Percentiles rank a stretch among this genome's conserved stretches.
Evolutionary conservation across 2,797 vertebrate genomes (phyloP).

Genomic region (Cryptoblepharus egeriae): DNA sequence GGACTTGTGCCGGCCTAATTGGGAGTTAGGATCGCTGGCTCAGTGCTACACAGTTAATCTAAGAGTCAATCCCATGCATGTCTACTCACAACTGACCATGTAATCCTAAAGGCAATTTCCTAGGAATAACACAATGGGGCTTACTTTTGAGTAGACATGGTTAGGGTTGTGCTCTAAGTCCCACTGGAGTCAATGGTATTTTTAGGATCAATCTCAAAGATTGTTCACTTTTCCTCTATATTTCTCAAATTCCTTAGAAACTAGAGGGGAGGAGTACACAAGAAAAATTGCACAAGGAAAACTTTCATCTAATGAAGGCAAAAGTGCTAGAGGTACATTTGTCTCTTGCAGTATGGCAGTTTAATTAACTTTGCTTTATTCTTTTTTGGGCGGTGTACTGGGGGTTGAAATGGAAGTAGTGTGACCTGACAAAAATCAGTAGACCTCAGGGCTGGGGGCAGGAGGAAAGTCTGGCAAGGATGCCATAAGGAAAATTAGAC

Average conservation of each 20-base stretch:
- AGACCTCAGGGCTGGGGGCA: slow-evolving; percentile 38
- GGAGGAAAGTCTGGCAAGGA: slow-evolving; percentile 35
- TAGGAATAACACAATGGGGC: too few relatives aligned
- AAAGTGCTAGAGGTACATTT: slow-evolving; percentile 42
- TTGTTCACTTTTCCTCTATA: not conserved
- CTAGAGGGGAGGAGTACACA: not conserved
- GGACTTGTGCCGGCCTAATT: too few relatives aligned
- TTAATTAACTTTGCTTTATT: slow-evolving; percentile 57
- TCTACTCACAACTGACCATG: too few relatives aligned
- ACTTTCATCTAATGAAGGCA: slow-evolving; percentile 19
- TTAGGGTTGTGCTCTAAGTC: too few relatives aligned
- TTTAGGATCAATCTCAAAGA: too few relatives aligned
- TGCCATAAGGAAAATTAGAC: slow-evolving; percentile 56
- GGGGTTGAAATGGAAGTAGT: slow-evolving; percentile 43
- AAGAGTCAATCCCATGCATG: too few relatives aligned
- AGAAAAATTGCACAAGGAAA: not conserved
- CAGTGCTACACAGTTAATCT: not conserved
- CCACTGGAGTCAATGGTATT: too few relatives aligned
- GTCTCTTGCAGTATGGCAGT: slow-evolving; percentile 38
- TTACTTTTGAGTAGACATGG: too few relatives aligned
- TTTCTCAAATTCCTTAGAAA: not conserved
- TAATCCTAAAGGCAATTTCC: too few relatives aligned
- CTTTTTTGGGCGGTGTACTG: too few relatives aligned
- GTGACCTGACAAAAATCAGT: slow-evolving; percentile 54
- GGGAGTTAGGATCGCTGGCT: too few relatives aligned